Evolutionary conservation across 92 coral and sea anemone genomes (phyloP).

Genomic region (Zoanthus gigantus): DNA sequence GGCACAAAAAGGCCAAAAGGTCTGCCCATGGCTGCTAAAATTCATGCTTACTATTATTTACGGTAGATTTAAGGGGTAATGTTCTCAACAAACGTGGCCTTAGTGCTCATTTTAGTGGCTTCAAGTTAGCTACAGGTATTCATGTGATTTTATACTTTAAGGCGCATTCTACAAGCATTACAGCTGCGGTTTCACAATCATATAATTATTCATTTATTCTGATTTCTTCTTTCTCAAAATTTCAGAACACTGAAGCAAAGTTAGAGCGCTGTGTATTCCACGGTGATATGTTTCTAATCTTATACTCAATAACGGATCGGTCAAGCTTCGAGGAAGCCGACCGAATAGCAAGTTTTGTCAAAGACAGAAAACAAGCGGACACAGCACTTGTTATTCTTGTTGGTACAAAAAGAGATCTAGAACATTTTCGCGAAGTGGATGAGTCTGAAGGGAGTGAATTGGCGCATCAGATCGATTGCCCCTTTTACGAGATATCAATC

Average conservation of each 20-base stretch:
- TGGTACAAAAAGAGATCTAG: constrained; percentile 91
- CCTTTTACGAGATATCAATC: constrained; percentile 89
- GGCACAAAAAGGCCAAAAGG: too few relatives aligned
- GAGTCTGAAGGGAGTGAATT: constrained; percentile 82
- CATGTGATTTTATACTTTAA: too few relatives aligned
- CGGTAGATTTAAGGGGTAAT: too few relatives aligned
- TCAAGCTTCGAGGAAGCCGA: constrained; percentile 85
- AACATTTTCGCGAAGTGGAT: constrained; percentile 85
- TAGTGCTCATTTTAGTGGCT: too few relatives aligned
- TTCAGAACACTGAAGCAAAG: constrained; percentile 83
- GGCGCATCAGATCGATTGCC: constrained; percentile 88
- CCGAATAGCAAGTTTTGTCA: constrained; percentile 76
- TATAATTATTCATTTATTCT: too few relatives aligned
- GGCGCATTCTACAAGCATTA: too few relatives aligned
- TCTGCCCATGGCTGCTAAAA: too few relatives aligned
- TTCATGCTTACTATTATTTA: background rate
- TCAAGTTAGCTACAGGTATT: too few relatives aligned
- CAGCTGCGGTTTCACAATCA: too few relatives aligned
- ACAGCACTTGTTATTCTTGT: constrained; percentile 70
- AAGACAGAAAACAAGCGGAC: constrained; percentile 76
- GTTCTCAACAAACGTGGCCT: too few relatives aligned
- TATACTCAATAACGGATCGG: constrained; percentile 90
- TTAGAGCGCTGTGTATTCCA: constrained; percentile 72
- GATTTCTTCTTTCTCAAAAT: background rate
- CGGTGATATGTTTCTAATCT: constrained; percentile 83